Base-by-base conservation (phyloP, 2,888 invertebrate genomes). In the Chrysopilus asiliformis region DNA sequence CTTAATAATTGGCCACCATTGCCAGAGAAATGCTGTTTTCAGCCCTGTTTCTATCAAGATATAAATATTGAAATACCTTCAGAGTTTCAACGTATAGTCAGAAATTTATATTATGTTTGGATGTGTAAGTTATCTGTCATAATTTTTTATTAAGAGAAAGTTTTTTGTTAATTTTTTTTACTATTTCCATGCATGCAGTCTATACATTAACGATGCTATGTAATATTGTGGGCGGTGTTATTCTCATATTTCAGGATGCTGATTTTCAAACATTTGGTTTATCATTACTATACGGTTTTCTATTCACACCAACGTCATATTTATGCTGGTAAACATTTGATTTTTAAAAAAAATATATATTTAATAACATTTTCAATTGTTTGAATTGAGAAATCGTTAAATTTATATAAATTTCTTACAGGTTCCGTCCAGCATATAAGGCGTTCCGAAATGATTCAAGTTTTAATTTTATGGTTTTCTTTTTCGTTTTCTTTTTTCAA, bases 31-130 rank as follows among this genome's bases (percentile, higher is more conserved):
- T 87, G 86, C 52, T 93, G 90, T 42, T 74, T 95, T 43, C 89
- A 94, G 58, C 97, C 98, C 1, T 99, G 98, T 64, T 98, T 99
- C 68, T 97, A 97, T 65, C 97, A 98, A 70, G 97, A 99, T 64
- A 94, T 99, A 51, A 89, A 90, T 60, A 86, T 98, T 31, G 98
- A 99, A 59, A 99, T 99, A 60, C 94, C 95, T 16, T 70, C 87
- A 32, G 94, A 97, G 62, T 98, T 98, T 67, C 97, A 98, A 65
- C 83, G 83, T 63, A 80, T 94, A 51, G 97, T 98, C 22, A 80
- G 89, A 48, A 79, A 89, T 56, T 71, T 95, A 40, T 98, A 97
- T 61, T 90, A 94, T 60, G 70, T 94, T 47, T 98, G 97, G 95
- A 81, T 94, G 71, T 86, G 91, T 95, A 71, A 76, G 91, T 36